Base-by-base conservation (phyloP, 2,888 invertebrate genomes). In the Eristalis arbustorum region DNA sequence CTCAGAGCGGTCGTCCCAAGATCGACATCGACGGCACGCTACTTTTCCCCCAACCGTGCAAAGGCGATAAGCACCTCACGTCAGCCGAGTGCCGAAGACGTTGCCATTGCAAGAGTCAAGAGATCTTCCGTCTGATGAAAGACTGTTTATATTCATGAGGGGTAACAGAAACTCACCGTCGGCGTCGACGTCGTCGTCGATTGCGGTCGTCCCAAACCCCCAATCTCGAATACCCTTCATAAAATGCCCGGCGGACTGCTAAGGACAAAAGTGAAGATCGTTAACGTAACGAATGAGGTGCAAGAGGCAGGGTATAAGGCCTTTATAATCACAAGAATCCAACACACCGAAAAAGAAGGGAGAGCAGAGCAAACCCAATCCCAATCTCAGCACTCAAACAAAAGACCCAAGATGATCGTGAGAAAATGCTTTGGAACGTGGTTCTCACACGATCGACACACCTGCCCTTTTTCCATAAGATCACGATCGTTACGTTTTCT, bases 381-480 rank as follows among this genome's bases (percentile, higher is more conserved):
- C 84, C 49, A 49, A 49, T 49, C 49, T 49, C 81, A 68, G 72
- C 69, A 74, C 72, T 71, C 77, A 73, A 81, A 85, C 77, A 85
- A 85, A 81, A 84, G 84, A 73, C 75, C 80, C 72, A 69, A 82
- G 90, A 92, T 91, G 92, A 92, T 92, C 92, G 92, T 92, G 92
- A 92, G 92, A 92, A 92, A 92, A 92, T 92, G 92, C 91, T 92
- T 92, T 92, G 92, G 92, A 92, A 92, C 92, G 92, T 92, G 92
- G 92, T 92, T 92, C 92, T 92, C 92, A 92, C 92, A 92, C 92
- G 92, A 92, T 92, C 92, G 92, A 92, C 92, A 92, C 92, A 92
- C 92, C 92, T 92, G 92, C 93, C 92, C 92, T 92, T 92, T 92
- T 92, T 90, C 91, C 90, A 91, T 91, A 91, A 91, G 92, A 91